Evolutionary conservation across 2,888 invertebrate genomes (phyloP).

Genomic region (Pandemis corylana): DNA sequence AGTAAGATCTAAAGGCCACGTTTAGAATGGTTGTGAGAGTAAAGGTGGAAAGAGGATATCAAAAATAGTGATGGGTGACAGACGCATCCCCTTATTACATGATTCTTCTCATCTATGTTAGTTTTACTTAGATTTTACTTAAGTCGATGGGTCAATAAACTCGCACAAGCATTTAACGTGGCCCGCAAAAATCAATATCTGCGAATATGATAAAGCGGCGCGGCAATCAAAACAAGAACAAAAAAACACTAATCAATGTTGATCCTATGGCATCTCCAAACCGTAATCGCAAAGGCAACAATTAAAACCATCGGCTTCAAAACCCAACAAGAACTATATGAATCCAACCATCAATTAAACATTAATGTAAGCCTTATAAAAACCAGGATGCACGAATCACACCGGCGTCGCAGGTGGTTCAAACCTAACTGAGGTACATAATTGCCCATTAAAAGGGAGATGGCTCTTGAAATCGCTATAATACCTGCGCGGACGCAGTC

Average conservation of each 20-base stretch:
- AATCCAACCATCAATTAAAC: constrained; percentile 46
- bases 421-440: constrained; percentile 56
- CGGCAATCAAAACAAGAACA: too few relatives aligned
- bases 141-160: too few relatives aligned
- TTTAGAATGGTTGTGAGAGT: too few relatives aligned
- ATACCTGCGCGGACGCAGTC: constrained; percentile 54
- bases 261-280: constrained; percentile 12
- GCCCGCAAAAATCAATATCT: too few relatives aligned
- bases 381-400: constrained; percentile 47
- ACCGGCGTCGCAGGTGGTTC: constrained; percentile 59
- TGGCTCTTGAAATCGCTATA: constrained; percentile 68
- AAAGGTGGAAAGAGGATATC: too few relatives aligned
- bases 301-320: constrained; percentile 26
- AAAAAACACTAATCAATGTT: neutral
- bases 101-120: too few relatives aligned
- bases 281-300: constrained; percentile 20
- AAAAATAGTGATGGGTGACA: too few relatives aligned
- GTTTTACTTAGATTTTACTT: too few relatives aligned
- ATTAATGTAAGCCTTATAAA: constrained; percentile 52
- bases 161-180: too few relatives aligned
- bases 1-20: too few relatives aligned
- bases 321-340: constrained; percentile 23
- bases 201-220: too few relatives aligned
- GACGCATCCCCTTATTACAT: too few relatives aligned
- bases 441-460: constrained; percentile 75